Conservation (phyloP, 2,797 vertebrate genomes). For the Paramormyrops hopkinsi region DNA sequence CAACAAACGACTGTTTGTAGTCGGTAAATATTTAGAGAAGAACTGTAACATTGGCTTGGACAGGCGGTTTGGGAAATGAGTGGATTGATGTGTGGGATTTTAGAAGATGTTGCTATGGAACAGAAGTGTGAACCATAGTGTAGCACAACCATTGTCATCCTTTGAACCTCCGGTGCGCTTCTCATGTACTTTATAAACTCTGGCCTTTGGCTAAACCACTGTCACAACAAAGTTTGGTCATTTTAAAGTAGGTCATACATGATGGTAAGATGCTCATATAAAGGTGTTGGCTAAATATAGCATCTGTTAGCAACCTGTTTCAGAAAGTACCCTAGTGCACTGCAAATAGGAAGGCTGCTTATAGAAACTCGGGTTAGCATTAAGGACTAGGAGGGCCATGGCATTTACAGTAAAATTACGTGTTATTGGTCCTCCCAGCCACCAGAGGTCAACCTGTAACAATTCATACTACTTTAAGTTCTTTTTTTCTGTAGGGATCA, state of each 20-base stretch:
- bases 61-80: not conserved
- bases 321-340: not conserved
- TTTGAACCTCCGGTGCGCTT: not conserved
- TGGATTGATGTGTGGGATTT: not conserved
- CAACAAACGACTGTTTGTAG: not conserved
- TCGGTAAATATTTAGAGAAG: not conserved
- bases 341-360: not conserved
- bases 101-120: constrained; percentile 3
- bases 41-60: not conserved
- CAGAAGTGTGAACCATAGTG: not conserved
- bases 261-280: not conserved
- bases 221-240: not conserved
- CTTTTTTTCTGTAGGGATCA: not conserved
- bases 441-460: not conserved
- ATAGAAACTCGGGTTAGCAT: not conserved
- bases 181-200: not conserved
- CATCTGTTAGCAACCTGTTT: not conserved
- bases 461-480: not conserved
- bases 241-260: not conserved
- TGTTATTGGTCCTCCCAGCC: not conserved
- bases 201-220: not conserved
- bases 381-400: not conserved
- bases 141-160: not conserved
- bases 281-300: not conserved
- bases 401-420: not conserved